Percentiles rank a stretch among this genome's conserved stretches.
Evolutionary conservation across 2,113 vertebrate species (phyloP).

Genomic region (Sebastes schlegelii): DNA sequence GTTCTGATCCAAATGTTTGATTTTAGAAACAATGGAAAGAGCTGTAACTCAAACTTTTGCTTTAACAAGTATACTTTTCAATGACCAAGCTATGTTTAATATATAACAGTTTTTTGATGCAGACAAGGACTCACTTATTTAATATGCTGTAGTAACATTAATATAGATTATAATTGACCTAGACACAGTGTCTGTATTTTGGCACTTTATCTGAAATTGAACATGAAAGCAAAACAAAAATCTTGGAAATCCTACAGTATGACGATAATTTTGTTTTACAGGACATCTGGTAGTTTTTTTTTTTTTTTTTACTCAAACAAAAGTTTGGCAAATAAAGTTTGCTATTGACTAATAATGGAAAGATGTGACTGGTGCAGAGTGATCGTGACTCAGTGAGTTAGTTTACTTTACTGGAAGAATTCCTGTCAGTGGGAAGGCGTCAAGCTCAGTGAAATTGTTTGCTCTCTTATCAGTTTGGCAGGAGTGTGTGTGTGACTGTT

Average conservation of each 20-base stretch:
- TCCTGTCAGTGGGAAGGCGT: conserved; percentile 39
- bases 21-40: too few relatives aligned
- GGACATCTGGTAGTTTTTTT: conserved; percentile 8
- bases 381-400: conserved; percentile 28
- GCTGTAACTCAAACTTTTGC: background rate
- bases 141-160: background rate
- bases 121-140: background rate
- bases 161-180: background rate
- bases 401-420: conserved; percentile 27
- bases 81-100: background rate
- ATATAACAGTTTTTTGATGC: background rate
- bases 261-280: background rate
- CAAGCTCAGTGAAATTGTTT: conserved; percentile 28
- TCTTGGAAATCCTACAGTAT: background rate
- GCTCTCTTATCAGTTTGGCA: conserved; percentile 49
- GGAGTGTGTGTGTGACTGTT: conserved; percentile 19
- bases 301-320: background rate
- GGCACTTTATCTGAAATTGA: background rate
- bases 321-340: conserved; percentile 25
- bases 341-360: conserved; percentile 18
- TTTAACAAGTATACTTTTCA: background rate
- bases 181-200: background rate
- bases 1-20: too few relatives aligned
- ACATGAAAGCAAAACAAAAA: background rate
- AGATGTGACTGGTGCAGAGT: background rate